A percentile compares a stretch with the other conserved stretches of the same genome.
Conservation (phyloP, 2,113 vertebrate species). For the Mustela lutreola region DNA sequence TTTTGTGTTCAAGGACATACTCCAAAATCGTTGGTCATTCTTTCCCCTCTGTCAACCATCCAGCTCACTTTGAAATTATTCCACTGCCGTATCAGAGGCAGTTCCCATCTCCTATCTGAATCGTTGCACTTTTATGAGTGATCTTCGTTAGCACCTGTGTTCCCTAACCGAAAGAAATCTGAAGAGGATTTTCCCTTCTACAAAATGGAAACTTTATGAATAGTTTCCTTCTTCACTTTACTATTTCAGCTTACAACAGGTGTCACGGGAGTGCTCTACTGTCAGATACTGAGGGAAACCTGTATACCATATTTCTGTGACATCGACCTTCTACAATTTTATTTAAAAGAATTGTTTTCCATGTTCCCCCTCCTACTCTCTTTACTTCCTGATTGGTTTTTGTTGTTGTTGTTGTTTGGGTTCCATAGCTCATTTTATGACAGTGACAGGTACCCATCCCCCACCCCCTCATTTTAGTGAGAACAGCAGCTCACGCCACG, state of each 20-base stretch:
- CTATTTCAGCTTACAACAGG: background rate
- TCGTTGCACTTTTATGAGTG: background rate
- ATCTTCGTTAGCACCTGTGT: background rate
- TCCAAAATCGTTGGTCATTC: background rate
- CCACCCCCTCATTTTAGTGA: background rate
- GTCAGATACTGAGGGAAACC: background rate
- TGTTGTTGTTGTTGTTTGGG: background rate
- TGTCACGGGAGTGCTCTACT: background rate
- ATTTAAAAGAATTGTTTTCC: background rate
- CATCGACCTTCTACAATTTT: background rate
- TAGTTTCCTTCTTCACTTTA: background rate
- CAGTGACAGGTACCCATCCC: background rate
- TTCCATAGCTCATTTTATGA: slow-evolving; percentile 29
- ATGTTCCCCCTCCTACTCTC: background rate
- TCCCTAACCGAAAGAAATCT: background rate
- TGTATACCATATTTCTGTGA: background rate
- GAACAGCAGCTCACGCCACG: background rate
- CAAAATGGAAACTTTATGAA: background rate
- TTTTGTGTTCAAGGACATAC: background rate
- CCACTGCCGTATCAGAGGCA: background rate
- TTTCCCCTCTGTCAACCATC: background rate
- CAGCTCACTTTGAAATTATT: background rate
- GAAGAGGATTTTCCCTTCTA: background rate
- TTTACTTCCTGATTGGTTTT: slow-evolving; percentile 6
- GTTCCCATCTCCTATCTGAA: background rate